Conservation (phyloP, 2,888 invertebrate species). For the Hirtodrosophila confusa region DNA sequence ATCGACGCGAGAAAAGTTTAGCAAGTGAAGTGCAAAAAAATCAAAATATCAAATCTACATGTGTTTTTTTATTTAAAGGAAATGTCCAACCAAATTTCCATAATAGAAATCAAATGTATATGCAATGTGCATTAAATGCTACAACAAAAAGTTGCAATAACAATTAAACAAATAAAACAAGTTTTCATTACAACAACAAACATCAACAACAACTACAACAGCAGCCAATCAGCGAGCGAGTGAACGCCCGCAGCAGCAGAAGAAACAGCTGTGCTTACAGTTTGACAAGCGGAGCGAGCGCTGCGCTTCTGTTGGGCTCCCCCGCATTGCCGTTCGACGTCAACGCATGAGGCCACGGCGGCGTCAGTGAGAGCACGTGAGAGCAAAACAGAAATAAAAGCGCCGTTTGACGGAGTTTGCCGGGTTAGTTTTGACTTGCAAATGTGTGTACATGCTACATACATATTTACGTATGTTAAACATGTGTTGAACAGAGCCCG, state of each 20-base stretch:
- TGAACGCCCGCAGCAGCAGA: constrained; percentile 61
- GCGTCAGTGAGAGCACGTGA: constrained; percentile 19
- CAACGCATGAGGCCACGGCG: constrained; percentile 54
- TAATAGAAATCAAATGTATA: constrained; percentile 31
- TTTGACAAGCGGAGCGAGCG: constrained; percentile 44
- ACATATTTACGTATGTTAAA: constrained; percentile 3
- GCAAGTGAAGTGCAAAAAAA: constrained; percentile 26
- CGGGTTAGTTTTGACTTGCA: constrained; percentile 64
- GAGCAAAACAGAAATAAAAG: constrained; percentile 37
- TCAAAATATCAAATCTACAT: constrained; percentile 16
- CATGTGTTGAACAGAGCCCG: constrained; percentile 39
- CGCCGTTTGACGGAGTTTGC: constrained; percentile 60
- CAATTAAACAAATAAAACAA: constrained; percentile 61
- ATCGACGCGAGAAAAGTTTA: constrained; percentile 28
- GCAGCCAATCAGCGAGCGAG: constrained; percentile 51
- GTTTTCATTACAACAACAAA: constrained; percentile 53
- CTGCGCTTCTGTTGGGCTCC: constrained; percentile 40
- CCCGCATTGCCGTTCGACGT: constrained; percentile 52
- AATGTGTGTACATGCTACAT: constrained; percentile 13
- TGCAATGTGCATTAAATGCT: constrained; percentile 30
- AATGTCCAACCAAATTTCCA: constrained; percentile 23
- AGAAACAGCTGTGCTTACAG: constrained; percentile 73
- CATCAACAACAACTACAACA: constrained; percentile 23
- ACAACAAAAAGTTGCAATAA: constrained; percentile 39
- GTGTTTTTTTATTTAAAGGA: constrained; percentile 28